phyloP scores from a whole-genome alignment of 1,140 invertebrate species.

The Scaptodrosophila lebanonensis region DNA sequence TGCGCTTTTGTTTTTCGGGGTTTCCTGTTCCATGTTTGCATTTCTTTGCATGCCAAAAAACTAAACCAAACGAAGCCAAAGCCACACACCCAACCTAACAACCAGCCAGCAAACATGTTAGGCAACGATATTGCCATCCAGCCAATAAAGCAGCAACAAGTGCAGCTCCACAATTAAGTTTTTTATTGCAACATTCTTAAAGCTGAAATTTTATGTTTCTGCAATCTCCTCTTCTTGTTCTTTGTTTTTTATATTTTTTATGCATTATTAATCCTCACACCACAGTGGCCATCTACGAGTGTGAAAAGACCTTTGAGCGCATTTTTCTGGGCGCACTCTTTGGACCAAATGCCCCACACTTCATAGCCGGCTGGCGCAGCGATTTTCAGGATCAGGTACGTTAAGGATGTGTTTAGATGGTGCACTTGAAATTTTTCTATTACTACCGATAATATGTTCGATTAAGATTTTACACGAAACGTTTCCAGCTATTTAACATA shows the following conservation, averaged over 20 bases:
- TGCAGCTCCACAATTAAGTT: slow-evolving; percentile 52
- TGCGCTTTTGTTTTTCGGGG: slow-evolving; percentile 30
- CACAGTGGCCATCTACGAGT: slow-evolving; percentile 84
- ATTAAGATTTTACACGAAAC: too few relatives aligned
- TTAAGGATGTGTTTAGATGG: too few relatives aligned
- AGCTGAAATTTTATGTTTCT: slow-evolving; percentile 20
- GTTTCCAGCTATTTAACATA: too few relatives aligned
- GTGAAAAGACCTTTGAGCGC: slow-evolving; percentile 88
- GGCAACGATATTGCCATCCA: slow-evolving; percentile 1
- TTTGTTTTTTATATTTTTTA: not conserved
- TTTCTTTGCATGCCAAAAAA: too few relatives aligned
- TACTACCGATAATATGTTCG: too few relatives aligned
- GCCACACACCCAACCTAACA: slow-evolving; percentile 8
- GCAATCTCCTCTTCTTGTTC: not conserved
- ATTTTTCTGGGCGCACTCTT: slow-evolving; percentile 88
- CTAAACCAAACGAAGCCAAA: too few relatives aligned
- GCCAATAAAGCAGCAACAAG: slow-evolving; percentile 50
- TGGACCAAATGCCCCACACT: slow-evolving; percentile 85
- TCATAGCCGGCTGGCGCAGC: slow-evolving; percentile 89
- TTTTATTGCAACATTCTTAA: slow-evolving; percentile 18
- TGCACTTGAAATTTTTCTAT: too few relatives aligned
- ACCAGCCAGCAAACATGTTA: slow-evolving; percentile 5
- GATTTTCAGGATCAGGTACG: slow-evolving; percentile 83
- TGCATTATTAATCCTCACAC: not conserved
- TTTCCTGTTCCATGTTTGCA: slow-evolving; percentile 3